Percentiles rank a stretch among this genome's conserved stretches.
Evolutionary conservation across 2,888 invertebrate species (phyloP).

Genomic region (Malacosoma neustria): DNA sequence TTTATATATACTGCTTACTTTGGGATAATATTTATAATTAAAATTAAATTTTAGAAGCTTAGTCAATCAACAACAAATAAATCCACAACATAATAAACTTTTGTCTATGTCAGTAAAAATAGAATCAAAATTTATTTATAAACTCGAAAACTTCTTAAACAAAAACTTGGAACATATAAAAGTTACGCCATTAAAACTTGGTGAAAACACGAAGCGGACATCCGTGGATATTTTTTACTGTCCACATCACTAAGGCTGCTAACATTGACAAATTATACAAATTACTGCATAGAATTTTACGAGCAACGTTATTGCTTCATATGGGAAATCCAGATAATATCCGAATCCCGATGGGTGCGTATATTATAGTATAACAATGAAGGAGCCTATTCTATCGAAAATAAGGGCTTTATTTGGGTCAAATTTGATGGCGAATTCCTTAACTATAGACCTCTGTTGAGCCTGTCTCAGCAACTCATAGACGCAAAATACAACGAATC

Average conservation of each 20-base stretch:
- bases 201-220: not conserved
- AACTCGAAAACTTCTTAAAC: not conserved
- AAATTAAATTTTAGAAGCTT: too few species aligned
- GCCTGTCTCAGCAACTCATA: too few species aligned
- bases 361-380: not conserved
- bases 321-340: not conserved
- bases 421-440: not conserved
- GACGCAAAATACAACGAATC: too few species aligned
- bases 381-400: not conserved
- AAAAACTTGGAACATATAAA: not conserved
- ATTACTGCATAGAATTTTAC: constrained; percentile 21
- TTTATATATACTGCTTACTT: too few species aligned
- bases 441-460: too few species aligned
- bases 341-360: not conserved
- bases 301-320: constrained; percentile 3
- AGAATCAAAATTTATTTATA: not conserved
- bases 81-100: too few species aligned
- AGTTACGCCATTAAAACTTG: not conserved
- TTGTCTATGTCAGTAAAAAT: too few species aligned
- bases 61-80: too few species aligned
- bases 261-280: constrained; percentile 17
- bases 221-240: not conserved
- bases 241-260: not conserved
- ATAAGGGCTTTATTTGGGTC: not conserved
- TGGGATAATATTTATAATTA: too few species aligned